A percentile compares a stretch with the other conserved stretches of the same genome.
Conservation (phyloP, 2,113 vertebrate genomes). For the Mastomys natalensis region DNA sequence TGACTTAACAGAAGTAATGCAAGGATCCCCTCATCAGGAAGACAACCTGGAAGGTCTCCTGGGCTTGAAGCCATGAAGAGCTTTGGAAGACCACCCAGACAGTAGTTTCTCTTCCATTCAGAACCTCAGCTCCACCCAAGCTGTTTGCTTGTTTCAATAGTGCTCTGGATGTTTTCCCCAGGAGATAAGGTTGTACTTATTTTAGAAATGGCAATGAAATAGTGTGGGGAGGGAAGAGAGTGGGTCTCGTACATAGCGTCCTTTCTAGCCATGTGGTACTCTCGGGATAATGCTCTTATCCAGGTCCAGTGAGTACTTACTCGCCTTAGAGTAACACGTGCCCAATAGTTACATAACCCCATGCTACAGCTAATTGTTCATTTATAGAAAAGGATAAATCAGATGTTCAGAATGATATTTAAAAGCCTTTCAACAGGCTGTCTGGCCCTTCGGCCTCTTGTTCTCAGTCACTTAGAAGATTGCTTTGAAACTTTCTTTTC, state of each 20-base stretch:
- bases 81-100: not conserved
- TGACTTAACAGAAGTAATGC: not conserved
- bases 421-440: slow-evolving; percentile 28
- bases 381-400: slow-evolving; percentile 59
- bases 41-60: not conserved
- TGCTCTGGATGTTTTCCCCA: not conserved
- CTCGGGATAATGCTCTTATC: slow-evolving; percentile 63
- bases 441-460: not conserved
- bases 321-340: slow-evolving; percentile 43
- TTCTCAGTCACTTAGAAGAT: not conserved
- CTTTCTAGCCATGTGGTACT: not conserved
- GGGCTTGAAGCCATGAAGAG: not conserved
- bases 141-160: not conserved
- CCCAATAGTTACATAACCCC: slow-evolving; percentile 74
- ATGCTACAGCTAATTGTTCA: slow-evolving; percentile 45
- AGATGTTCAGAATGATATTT: not conserved
- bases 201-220: slow-evolving; percentile 26
- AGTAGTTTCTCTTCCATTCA: not conserved
- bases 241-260: not conserved
- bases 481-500: slow-evolving; percentile 27
- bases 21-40: not conserved
- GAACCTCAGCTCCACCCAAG: not conserved
- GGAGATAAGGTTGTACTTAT: slow-evolving; percentile 1
- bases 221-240: not conserved
- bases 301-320: slow-evolving; percentile 64